Evolutionary conservation across 2,113 vertebrate genomes (phyloP).

Genomic region (Trogon melanurus): DNA sequence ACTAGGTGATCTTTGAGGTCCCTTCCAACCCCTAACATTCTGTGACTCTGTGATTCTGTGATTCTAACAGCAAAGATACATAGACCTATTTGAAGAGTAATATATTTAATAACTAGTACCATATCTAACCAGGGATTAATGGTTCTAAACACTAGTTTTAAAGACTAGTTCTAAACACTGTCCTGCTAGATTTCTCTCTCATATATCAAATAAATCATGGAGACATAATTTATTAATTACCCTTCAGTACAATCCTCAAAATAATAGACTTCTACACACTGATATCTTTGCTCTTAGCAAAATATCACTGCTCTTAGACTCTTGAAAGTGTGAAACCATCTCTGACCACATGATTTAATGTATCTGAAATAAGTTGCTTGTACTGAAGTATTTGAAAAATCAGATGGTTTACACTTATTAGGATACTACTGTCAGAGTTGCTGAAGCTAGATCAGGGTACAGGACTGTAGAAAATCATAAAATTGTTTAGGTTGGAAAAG

Average conservation of each 20-base stretch:
- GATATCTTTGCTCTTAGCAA: not conserved
- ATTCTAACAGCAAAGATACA: not conserved
- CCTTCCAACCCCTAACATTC: too few relatives aligned
- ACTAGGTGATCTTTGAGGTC: too few relatives aligned
- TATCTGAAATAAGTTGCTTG: not conserved
- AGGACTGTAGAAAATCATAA: not conserved
- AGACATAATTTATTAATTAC: not conserved
- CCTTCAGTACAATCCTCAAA: not conserved
- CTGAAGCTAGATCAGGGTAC: not conserved
- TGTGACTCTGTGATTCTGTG: too few relatives aligned
- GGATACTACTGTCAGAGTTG: not conserved
- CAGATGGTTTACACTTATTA: not conserved
- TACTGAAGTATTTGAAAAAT: not conserved
- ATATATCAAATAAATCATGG: not conserved
- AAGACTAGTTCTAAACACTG: not conserved
- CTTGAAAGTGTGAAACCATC: not conserved
- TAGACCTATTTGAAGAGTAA: not conserved
- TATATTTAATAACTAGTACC: not conserved
- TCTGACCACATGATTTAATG: not conserved
- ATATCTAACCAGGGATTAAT: not conserved
- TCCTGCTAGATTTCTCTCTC: not conserved
- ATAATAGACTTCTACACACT: not conserved
- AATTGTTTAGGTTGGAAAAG: too few relatives aligned
- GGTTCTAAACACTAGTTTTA: not conserved
- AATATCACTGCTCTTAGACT: not conserved